A percentile compares a stretch with the other conserved stretches of the same genome.
These are phyloP conservation scores for Trypoxylon attenuatum DNA, from an alignment of 2,888 invertebrate genomes.

Conservation along the genomic window DNA sequence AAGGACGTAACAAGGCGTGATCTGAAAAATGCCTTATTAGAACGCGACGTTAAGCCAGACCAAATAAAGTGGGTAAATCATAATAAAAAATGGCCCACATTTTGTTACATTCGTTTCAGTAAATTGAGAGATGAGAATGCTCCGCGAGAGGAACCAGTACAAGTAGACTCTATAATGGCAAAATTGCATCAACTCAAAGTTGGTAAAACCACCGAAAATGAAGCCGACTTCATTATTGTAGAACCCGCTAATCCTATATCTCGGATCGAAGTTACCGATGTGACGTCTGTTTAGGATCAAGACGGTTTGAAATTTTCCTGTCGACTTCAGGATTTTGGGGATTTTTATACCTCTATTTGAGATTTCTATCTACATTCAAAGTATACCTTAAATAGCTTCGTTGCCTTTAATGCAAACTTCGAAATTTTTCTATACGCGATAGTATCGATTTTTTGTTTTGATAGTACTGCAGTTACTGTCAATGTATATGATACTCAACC, in stretches of 20 bases:
- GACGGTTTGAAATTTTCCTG: not conserved
- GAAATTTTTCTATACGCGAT: too few relatives aligned
- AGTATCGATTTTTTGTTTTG: too few relatives aligned
- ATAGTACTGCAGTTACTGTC: too few relatives aligned
- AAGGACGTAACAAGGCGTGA: constrained; percentile 84
- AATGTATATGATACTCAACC: too few relatives aligned
- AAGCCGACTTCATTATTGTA: constrained; percentile 61
- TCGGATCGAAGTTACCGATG: constrained; percentile 76
- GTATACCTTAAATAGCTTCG: too few relatives aligned
- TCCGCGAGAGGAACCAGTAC: constrained; percentile 64
- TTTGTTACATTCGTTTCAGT: constrained; percentile 85
- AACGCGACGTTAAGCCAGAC: constrained; percentile 85
- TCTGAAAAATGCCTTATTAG: constrained; percentile 83
- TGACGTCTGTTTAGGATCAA: constrained; percentile 73
- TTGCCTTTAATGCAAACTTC: too few relatives aligned
- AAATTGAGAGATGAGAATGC: constrained; percentile 74
- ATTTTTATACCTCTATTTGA: too few relatives aligned
- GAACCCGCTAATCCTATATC: constrained; percentile 77
- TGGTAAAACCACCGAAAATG: constrained; percentile 29
- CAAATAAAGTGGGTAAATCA: constrained; percentile 88
- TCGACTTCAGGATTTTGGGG: too few relatives aligned
- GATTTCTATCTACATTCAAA: too few relatives aligned
- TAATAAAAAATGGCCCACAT: constrained; percentile 77
- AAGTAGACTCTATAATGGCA: constrained; percentile 76
- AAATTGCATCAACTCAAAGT: constrained; percentile 75